Conservation (phyloP, 2,113 vertebrate genomes). For the Chlorocebus sabaeus region DNA sequence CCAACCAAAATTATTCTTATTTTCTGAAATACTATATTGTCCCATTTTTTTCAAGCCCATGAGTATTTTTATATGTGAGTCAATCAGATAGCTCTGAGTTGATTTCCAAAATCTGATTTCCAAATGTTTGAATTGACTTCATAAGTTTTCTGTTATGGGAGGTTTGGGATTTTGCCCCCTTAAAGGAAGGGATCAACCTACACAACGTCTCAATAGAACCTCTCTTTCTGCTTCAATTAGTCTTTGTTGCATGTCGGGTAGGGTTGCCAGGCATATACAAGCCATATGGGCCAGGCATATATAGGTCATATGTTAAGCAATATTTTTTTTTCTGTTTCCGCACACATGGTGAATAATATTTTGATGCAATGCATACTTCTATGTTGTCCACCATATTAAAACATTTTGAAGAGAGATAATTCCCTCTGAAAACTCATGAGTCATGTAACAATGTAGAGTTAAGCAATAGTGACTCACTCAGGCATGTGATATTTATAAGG, state of each 20-base stretch:
- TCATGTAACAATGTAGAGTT: not conserved
- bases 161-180: not conserved
- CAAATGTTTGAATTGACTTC: slow-evolving; percentile 26
- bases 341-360: not conserved
- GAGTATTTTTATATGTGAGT: not conserved
- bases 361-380: not conserved
- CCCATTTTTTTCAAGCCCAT: not conserved
- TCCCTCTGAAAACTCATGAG: not conserved
- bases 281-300: not conserved
- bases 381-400: not conserved
- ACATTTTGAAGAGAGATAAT: not conserved
- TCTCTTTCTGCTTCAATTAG: not conserved
- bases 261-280: not conserved
- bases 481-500: not conserved
- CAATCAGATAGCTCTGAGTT: not conserved
- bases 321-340: not conserved
- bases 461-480: not conserved
- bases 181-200: not conserved
- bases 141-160: slow-evolving; percentile 3
- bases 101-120: slow-evolving; percentile 50
- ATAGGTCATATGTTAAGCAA: not conserved
- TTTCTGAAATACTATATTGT: not conserved
- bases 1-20: not conserved
- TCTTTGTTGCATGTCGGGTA: not conserved
- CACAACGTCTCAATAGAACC: not conserved